Base-by-base conservation (phyloP, 2,797 vertebrate genomes). In the Acestrorhynchus altus region DNA sequence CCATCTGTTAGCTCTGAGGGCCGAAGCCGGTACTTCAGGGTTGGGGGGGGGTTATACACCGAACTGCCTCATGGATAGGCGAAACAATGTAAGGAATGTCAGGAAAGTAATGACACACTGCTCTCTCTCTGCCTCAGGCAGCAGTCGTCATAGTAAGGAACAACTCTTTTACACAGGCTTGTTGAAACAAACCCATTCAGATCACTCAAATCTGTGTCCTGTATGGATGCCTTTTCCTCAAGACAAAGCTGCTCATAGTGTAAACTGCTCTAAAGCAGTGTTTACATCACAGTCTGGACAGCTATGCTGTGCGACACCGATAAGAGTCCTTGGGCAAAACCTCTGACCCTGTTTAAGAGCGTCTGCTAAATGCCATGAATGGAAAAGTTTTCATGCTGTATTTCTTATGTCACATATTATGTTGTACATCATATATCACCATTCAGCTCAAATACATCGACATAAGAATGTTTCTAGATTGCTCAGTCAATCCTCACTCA, bases 1-100 rank as follows among this genome's bases (percentile, higher is more conserved):
- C 63, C 64, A 83, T 83, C 77, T 86, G 81, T 80, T 61, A 82
- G 82, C 74, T 60, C 68, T 0, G 28, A 77, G 70, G 81, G 75
- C 61, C 79, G 46, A 59, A 72, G 65, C 31, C 1, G 26, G 26
- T 60, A 51, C 56, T 70, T 56, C 40, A 44, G 42, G 16, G 70
- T 1, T 15, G 0, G 13, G 46, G n/a, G 12, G 20, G 26, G 20
- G n/a, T 10, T 74, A 70, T 69, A 68, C 47, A 39, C 26, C 72
- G 49, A 20, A 61, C 44, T 47, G 57, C 70, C 18, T 67, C 11
- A 24, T 44, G 35, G 35, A 24, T 15, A 15, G 39, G 61, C 5
- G 4, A 4, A 31, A 9, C 39, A 12, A 15, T 40, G 35, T n/a
- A 42, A 64, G 22, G 31, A 39, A 40, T 64, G 18, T n/a, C 10